Evolutionary conservation across 30 jellyfish, hydroid and myxozoan species (phyloP), one percentile per base, ranked within the genome.

Genomic region (Pelagia noctiluca): DNA sequence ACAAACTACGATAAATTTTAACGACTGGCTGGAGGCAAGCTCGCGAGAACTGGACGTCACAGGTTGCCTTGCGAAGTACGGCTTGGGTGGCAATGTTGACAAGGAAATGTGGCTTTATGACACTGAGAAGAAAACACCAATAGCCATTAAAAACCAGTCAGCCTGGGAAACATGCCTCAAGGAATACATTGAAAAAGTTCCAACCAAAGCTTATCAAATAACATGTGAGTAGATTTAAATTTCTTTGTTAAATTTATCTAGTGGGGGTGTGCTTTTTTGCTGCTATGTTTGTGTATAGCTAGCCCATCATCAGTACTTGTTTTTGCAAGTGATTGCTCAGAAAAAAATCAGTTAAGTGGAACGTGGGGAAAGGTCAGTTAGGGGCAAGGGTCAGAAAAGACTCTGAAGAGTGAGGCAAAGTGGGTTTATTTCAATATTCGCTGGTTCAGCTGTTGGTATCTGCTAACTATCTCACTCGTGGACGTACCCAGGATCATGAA

Each of bases 101-200:
- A n/a, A n/a, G n/a, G n/a, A n/a, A n/a, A n/a, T n/a, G n/a, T n/a
- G n/a, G n/a, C n/a, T n/a, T n/a, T n/a, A n/a, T n/a, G n/a, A n/a
- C 65, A 50, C 2, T 50, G 3, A 18, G 2, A 3, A 50, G 3
- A 3, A 61, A 61, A 61, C 30, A 11, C 3, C 35, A 61, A 61
- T 61, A 1, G 73, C 35, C 3, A 61, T 61, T 0, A 61, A 35
- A 61, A 61, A 61, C 29, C 73, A 61, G 35, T 61, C 73, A 61
- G 73, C 73, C 29, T 61, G 73, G 73, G 73, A 61, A 25, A 61
- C 73, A 61, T 61, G 73, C 35, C 38, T 35, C 37, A 61, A 61
- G 35, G 73, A 61, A 61, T 61, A 61, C 5, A 25, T 61, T 7
- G 73, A 61, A 25, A 61, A 61, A 61, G 5, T 61, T 61, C 73